These are phyloP conservation scores for Cosmia trapezina DNA, from an alignment of 2,888 invertebrate species.

Conservation along the genomic window DNA sequence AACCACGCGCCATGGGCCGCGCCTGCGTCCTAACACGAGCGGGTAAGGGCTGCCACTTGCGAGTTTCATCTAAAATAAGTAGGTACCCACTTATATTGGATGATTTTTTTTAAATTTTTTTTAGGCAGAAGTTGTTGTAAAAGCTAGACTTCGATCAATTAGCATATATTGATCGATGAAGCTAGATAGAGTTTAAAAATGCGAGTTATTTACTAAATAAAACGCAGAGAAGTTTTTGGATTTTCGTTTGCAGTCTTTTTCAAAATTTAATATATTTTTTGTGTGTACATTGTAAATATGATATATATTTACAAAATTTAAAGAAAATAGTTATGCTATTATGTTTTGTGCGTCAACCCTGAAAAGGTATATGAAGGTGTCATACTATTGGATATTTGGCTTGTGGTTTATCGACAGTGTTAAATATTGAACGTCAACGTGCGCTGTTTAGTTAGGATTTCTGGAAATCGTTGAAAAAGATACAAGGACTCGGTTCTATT, in stretches of 20 bases:
- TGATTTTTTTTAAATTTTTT: too few species aligned
- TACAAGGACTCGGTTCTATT: slow-evolving; percentile 2
- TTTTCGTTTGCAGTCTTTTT: too few species aligned
- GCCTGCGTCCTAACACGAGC: slow-evolving; percentile 23
- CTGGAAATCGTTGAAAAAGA: slow-evolving; percentile 37
- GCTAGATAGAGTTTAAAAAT: too few species aligned
- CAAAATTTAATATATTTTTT: too few species aligned
- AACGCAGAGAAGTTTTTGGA: too few species aligned
- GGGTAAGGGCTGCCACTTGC: slow-evolving; percentile 31
- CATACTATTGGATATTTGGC: slow-evolving; percentile 52
- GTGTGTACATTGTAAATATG: too few species aligned
- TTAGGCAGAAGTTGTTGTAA: too few species aligned
- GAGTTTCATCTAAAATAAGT: not conserved
- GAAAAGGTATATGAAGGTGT: slow-evolving; percentile 33
- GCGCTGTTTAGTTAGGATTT: slow-evolving; percentile 64
- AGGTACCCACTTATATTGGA: too few species aligned
- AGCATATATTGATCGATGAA: too few species aligned
- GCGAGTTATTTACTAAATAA: too few species aligned
- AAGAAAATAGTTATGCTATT: not conserved
- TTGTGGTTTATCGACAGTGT: slow-evolving; percentile 55
- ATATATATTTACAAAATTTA: too few species aligned
- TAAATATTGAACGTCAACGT: slow-evolving; percentile 48
- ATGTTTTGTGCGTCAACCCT: slow-evolving; percentile 46
- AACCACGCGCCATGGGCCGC: slow-evolving; percentile 54
- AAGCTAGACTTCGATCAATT: too few species aligned